phyloP scores from a whole-genome alignment of 2,113 vertebrate genomes.

The Aptenodytes patagonicus region DNA sequence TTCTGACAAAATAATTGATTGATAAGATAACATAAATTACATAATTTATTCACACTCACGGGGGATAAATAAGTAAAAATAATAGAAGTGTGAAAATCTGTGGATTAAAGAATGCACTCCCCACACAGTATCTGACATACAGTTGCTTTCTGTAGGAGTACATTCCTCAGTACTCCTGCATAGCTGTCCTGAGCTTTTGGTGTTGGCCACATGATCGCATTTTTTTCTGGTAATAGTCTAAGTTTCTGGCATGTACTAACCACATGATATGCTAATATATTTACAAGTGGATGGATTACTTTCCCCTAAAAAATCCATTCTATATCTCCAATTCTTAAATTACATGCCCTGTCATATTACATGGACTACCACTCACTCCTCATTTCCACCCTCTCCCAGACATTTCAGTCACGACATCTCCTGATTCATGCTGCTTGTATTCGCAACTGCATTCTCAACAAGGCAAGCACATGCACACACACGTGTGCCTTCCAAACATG shows the following conservation, averaged over 20 bases:
- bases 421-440: not conserved
- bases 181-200: not conserved
- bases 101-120: not conserved
- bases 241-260: not conserved
- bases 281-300: not conserved
- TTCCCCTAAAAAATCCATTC: not conserved
- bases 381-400: not conserved
- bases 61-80: constrained; percentile 5
- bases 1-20: not conserved
- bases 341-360: not conserved
- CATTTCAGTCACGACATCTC: not conserved
- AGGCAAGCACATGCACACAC: not conserved
- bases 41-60: not conserved
- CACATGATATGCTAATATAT: rapidly evolving
- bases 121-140: not conserved
- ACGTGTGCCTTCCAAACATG: rapidly evolving
- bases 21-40: not conserved
- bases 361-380: not conserved
- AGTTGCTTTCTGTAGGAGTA: not conserved
- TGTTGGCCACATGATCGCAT: not conserved
- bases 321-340: not conserved
- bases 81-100: not conserved
- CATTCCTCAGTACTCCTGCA: not conserved
- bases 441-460: not conserved
- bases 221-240: not conserved